A percentile compares a stretch with the other conserved stretches of the same genome.
Conservation (phyloP, 64 coral and sea anemone genomes). For the Actinia equina region DNA sequence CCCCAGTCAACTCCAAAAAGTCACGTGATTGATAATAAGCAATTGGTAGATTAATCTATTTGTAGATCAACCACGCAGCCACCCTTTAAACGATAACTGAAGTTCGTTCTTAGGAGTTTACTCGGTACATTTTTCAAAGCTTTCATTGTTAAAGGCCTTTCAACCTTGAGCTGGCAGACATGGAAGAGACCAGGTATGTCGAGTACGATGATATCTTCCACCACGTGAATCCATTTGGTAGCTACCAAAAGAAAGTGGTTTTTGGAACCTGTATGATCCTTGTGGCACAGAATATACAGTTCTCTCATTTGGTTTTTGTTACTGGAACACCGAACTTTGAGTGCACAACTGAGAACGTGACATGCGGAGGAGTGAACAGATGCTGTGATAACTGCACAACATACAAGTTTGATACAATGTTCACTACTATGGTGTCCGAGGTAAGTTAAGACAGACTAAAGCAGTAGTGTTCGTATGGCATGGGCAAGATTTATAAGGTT, state of each 20-base stretch:
- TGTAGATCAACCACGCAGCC: too few relatives aligned
- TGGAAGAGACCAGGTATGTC: neutral
- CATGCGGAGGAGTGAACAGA: neutral
- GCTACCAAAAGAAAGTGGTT: constrained; percentile 29
- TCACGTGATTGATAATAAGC: too few relatives aligned
- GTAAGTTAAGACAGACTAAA: neutral
- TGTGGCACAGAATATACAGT: neutral
- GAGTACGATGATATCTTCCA: constrained; percentile 35
- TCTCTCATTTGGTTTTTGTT: constrained; percentile 3
- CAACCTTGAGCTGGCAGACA: too few relatives aligned
- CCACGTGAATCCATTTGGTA: constrained; percentile 8
- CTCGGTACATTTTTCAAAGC: too few relatives aligned
- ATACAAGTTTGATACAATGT: neutral
- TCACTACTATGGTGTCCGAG: constrained; percentile 9
- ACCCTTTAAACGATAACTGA: too few relatives aligned
- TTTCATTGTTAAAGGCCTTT: too few relatives aligned
- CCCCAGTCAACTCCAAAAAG: too few relatives aligned
- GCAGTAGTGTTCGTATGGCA: too few relatives aligned
- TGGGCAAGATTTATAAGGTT: too few relatives aligned
- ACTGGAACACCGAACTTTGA: constrained; percentile 16
- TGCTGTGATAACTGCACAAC: constrained; percentile 33
- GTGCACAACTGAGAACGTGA: constrained; percentile 1
- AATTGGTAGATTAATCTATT: too few relatives aligned
- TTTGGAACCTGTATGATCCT: constrained; percentile 2
- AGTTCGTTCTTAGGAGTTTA: too few relatives aligned